These are phyloP conservation scores for Cephus cinctus DNA, from an alignment of 1,140 invertebrate species.

Conservation along the genomic window DNA sequence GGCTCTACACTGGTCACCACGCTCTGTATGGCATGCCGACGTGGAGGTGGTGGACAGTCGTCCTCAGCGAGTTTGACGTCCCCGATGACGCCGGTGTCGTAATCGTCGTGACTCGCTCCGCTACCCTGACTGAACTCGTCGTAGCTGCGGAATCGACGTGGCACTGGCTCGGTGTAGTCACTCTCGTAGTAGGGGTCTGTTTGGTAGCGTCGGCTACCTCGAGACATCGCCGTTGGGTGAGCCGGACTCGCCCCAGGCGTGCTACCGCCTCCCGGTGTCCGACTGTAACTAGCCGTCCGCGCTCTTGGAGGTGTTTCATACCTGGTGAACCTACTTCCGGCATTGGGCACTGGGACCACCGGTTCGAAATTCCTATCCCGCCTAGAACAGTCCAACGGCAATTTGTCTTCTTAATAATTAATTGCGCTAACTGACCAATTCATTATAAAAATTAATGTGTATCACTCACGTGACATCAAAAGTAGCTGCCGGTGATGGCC, in stretches of 20 bases:
- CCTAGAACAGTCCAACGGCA: constrained; percentile 39
- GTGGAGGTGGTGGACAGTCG: constrained; percentile 36
- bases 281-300: constrained; percentile 50
- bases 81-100: constrained; percentile 40
- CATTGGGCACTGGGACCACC: constrained; percentile 47
- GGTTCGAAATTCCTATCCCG: constrained; percentile 49
- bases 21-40: constrained; percentile 43
- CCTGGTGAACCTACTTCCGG: constrained; percentile 49
- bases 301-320: constrained; percentile 52
- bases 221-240: constrained; percentile 47
- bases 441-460: neutral
- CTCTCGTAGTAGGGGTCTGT: constrained; percentile 50
- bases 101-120: constrained; percentile 63
- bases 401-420: too few relatives aligned
- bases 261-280: constrained; percentile 45
- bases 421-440: constrained; percentile 13
- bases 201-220: constrained; percentile 47
- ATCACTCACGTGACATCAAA: constrained; percentile 51
- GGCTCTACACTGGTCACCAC: constrained; percentile 43
- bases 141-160: constrained; percentile 60
- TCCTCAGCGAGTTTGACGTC: constrained; percentile 46
- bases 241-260: constrained; percentile 52
- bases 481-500: constrained; percentile 47
- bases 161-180: constrained; percentile 55
- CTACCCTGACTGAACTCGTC: constrained; percentile 68